Evolutionary conservation across 2,113 vertebrate species (phyloP).

Genomic region (Taxidea taxus): DNA sequence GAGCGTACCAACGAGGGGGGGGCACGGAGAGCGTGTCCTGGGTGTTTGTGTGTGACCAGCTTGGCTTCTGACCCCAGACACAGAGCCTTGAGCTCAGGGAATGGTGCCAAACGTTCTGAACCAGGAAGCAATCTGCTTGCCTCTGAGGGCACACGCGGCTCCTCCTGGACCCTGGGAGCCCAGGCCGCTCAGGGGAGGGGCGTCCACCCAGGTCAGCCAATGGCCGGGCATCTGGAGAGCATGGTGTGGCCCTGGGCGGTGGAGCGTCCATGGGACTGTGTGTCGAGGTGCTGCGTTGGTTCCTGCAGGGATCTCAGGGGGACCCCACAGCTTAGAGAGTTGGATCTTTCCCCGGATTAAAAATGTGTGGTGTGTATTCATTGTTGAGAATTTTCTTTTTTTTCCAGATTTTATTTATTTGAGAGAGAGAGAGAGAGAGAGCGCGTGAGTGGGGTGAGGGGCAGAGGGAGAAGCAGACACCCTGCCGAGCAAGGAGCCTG

Average conservation of each 20-base stretch:
- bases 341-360: not conserved
- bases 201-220: too few species aligned
- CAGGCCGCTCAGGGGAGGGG: too few species aligned
- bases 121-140: not conserved
- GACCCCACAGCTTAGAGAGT: not conserved
- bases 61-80: not conserved
- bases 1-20: not conserved
- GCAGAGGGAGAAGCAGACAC: too few species aligned
- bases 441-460: too few species aligned
- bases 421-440: too few species aligned
- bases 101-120: not conserved
- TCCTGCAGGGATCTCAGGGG: not conserved
- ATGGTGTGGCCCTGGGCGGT: not conserved
- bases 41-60: too few species aligned
- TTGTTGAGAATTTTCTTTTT: not conserved
- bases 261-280: accelerated
- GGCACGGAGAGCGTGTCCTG: too few species aligned
- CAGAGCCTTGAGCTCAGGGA: not conserved
- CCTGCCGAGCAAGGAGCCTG: too few species aligned
- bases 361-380: not conserved
- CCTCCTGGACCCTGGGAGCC: not conserved
- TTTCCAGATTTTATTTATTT: too few species aligned
- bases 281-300: too few species aligned
- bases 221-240: not conserved
- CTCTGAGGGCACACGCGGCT: not conserved